Evolutionary conservation across 2,113 vertebrate genomes (phyloP).

Genomic region (Polypterus senegalus): DNA sequence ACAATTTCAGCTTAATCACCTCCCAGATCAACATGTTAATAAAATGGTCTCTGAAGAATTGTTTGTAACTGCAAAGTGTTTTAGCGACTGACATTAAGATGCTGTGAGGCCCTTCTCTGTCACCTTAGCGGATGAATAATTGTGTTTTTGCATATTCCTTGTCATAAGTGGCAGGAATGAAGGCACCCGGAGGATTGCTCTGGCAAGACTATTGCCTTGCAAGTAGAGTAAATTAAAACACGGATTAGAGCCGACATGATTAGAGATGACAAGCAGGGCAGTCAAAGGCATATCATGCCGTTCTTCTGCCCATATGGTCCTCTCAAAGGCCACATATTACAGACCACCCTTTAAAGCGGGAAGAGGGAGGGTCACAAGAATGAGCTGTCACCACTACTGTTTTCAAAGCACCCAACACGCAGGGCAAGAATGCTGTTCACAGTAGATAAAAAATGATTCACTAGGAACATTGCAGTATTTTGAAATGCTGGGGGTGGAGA

Average conservation of each 20-base stretch:
- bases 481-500: no score
- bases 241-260: conserved; percentile 78
- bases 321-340: conserved; percentile 47
- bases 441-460: no score
- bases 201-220: conserved; percentile 67
- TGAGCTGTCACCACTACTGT: no score
- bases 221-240: conserved; percentile 92
- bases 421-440: no score
- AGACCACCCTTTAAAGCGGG: conserved; percentile 23
- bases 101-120: conserved; percentile 65
- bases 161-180: conserved; percentile 81
- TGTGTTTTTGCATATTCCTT: conserved; percentile 85
- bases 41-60: conserved; percentile 70
- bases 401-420: no score
- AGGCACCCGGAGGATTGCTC: conserved; percentile 77
- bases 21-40: conserved; percentile 55
- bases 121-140: conserved; percentile 85
- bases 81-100: conserved; percentile 64
- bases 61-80: conserved; percentile 69
- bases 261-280: conserved; percentile 81
- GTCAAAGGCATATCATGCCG: conserved; percentile 54
- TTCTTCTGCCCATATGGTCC: conserved; percentile 76
- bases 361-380: no score
- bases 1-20: conserved; percentile 43
- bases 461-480: no score